Conservation (phyloP, 2,113 vertebrate species). For the Mystacornis crossleyi region DNA sequence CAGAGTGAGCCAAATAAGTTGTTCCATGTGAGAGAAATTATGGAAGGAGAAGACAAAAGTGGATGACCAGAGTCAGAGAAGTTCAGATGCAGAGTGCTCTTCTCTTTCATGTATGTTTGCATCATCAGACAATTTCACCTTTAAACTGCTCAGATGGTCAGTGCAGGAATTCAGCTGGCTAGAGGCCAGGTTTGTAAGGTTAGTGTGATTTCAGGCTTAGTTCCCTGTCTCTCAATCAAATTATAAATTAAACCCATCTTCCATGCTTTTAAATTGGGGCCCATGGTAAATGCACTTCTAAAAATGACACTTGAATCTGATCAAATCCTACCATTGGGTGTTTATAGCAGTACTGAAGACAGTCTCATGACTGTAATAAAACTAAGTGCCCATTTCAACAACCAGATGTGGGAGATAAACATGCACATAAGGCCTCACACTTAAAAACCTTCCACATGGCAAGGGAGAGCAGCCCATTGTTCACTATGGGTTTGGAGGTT, state of each 20-base stretch:
- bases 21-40: neutral
- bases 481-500: accelerated
- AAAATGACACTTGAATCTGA: neutral
- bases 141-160: neutral
- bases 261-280: neutral
- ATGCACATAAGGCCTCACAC: accelerated
- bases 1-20: neutral
- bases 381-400: neutral
- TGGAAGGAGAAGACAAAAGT: neutral
- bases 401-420: neutral
- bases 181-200: neutral
- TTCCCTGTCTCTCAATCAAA: neutral
- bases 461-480: neutral
- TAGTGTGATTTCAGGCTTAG: neutral
- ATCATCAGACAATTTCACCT: neutral
- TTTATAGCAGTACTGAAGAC: neutral
- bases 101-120: neutral
- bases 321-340: neutral
- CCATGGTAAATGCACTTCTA: neutral
- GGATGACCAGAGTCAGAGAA: neutral
- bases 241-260: neutral
- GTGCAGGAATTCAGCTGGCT: neutral
- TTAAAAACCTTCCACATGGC: neutral
- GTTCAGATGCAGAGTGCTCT: neutral
- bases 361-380: neutral